Evolutionary conservation across 2,797 vertebrate genomes (phyloP).

Genomic region (Urophycis tenuis): DNA sequence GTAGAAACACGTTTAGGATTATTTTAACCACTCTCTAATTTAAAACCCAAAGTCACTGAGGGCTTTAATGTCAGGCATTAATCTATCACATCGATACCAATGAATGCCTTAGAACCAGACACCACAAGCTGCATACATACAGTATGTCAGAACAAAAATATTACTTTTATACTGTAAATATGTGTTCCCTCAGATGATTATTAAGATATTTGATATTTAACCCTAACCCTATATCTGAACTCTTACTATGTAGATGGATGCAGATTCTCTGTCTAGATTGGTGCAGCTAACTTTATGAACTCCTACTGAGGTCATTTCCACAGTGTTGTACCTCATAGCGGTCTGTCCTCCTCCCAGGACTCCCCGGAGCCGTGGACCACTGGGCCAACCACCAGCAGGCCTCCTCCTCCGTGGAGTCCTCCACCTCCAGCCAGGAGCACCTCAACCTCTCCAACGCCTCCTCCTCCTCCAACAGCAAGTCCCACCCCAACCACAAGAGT

Average conservation of each 20-base stretch:
- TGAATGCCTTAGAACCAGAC: neutral
- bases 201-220: neutral
- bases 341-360: constrained; percentile 13
- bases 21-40: neutral
- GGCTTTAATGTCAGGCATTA: neutral
- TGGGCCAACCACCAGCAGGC: constrained; percentile 72
- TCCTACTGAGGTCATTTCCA: neutral
- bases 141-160: neutral
- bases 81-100: neutral
- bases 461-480: constrained; percentile 67
- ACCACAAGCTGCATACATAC: neutral
- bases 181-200: neutral
- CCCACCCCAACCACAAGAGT: constrained; percentile 77
- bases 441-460: constrained; percentile 84
- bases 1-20: too few species aligned
- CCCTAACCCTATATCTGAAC: too few species aligned
- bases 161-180: neutral
- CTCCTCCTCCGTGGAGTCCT: constrained; percentile 85
- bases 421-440: constrained; percentile 92
- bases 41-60: neutral
- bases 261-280: neutral
- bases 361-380: constrained; percentile 54
- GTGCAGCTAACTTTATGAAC: neutral
- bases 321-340: neutral
- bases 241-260: neutral